Conservation (phyloP, 2,888 invertebrate genomes). For the Scaptomyza reducta region DNA sequence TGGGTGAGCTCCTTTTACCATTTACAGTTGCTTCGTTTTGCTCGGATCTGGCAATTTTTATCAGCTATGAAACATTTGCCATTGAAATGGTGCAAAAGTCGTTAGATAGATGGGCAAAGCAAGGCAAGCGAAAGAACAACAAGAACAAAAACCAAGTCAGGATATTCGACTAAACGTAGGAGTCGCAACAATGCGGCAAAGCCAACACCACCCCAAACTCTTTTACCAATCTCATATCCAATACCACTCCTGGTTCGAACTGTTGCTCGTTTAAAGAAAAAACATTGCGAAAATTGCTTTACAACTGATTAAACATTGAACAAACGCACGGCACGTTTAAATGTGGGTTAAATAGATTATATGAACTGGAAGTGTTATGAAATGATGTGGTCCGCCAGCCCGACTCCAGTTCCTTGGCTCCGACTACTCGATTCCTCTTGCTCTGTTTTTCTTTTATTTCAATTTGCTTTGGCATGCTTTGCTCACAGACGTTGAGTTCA, state of each 20-base stretch:
- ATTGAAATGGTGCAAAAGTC: constrained; percentile 75
- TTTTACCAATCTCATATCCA: constrained; percentile 23
- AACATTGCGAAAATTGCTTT: constrained; percentile 80
- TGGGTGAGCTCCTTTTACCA: constrained; percentile 11
- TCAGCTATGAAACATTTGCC: constrained; percentile 83
- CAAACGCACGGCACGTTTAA: constrained; percentile 78
- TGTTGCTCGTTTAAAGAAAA: constrained; percentile 70
- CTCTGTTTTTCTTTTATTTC: constrained; percentile 36
- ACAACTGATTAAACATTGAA: constrained; percentile 81
- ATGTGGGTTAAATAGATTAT: constrained; percentile 82
- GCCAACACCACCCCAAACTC: constrained; percentile 11
- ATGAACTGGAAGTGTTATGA: constrained; percentile 80
- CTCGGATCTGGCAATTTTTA: constrained; percentile 77
- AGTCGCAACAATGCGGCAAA: constrained; percentile 58
- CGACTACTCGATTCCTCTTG: constrained; percentile 3
- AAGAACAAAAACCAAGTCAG: constrained; percentile 28
- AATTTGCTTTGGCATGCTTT: constrained; percentile 29
- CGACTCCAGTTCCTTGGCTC: constrained; percentile 9
- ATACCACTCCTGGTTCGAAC: constrained; percentile 21
- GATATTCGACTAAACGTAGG: constrained; percentile 49
- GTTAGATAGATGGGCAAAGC: constrained; percentile 65
- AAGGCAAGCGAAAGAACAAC: constrained; percentile 27
- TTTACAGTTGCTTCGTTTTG: constrained; percentile 21
- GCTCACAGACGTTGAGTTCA: constrained; percentile 11
- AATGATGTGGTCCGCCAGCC: constrained; percentile 69